These are phyloP conservation scores for Trinorchestia longiramus DNA, from an alignment of 1,140 invertebrate genomes.

Conservation along the genomic window DNA sequence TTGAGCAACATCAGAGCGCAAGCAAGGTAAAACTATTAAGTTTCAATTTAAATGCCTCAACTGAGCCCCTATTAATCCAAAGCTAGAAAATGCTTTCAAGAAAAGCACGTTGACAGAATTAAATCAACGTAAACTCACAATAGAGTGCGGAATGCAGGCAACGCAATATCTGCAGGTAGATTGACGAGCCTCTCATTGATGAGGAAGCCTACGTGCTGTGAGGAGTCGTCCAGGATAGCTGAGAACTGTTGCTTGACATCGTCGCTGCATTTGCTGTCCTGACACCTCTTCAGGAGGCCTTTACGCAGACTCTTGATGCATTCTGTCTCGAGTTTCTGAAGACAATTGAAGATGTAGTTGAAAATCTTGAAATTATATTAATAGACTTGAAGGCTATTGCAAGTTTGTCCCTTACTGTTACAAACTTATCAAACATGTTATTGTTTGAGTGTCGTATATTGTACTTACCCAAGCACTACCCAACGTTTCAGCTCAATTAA, in stretches of 20 bases:
- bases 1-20: too few relatives aligned
- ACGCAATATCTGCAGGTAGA: slow-evolving; percentile 7
- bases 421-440: too few relatives aligned
- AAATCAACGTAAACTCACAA: background rate
- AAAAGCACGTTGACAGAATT: background rate
- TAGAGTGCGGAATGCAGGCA: slow-evolving; percentile 25
- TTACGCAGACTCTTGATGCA: slow-evolving; percentile 12
- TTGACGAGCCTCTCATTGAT: slow-evolving; percentile 38
- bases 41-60: background rate
- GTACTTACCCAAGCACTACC: too few relatives aligned
- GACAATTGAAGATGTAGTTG: too few relatives aligned
- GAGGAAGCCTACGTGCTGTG: slow-evolving; percentile 1
- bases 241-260: background rate
- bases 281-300: background rate
- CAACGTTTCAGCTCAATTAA: too few relatives aligned
- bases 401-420: too few relatives aligned
- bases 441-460: too few relatives aligned
- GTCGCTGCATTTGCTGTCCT: slow-evolving; percentile 30
- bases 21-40: background rate
- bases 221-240: background rate
- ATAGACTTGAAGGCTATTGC: too few relatives aligned
- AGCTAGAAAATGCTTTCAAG: background rate
- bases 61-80: background rate
- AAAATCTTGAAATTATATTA: too few relatives aligned
- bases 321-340: slow-evolving; percentile 20